Conservation (phyloP, 2,113 vertebrate genomes). For the Phrynosoma platyrhinos region DNA sequence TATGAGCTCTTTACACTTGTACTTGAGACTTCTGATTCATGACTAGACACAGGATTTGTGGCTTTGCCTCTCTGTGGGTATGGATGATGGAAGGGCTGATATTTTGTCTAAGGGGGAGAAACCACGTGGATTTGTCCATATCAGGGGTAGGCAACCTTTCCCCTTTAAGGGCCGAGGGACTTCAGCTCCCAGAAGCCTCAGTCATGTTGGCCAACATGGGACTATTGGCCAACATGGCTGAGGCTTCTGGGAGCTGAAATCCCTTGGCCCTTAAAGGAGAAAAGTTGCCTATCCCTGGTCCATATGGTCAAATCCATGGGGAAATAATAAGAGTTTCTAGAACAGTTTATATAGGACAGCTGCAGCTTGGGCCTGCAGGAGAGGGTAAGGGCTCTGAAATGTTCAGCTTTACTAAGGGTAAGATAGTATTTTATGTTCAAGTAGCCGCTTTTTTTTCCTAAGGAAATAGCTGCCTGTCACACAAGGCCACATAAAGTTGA, state of each 20-base stretch:
- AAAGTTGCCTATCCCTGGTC: too few relatives aligned
- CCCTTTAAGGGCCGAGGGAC: too few relatives aligned
- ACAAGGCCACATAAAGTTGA: not conserved
- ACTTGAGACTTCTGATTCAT: slow-evolving; percentile 18
- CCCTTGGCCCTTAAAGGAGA: too few relatives aligned
- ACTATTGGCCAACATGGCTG: too few relatives aligned
- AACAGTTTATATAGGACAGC: not conserved
- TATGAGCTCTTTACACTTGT: not conserved
- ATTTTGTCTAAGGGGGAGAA: not conserved
- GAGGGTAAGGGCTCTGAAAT: not conserved
- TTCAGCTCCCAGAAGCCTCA: too few relatives aligned
- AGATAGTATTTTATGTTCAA: not conserved
- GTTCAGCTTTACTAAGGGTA: not conserved
- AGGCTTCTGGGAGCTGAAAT: too few relatives aligned
- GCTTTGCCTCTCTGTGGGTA: not conserved
- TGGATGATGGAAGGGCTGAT: not conserved
- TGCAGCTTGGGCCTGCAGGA: not conserved
- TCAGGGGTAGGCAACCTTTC: too few relatives aligned
- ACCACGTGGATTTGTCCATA: not conserved
- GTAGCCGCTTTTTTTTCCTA: not conserved
- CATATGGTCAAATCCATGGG: too few relatives aligned
- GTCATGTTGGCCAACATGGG: too few relatives aligned
- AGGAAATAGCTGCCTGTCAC: not conserved
- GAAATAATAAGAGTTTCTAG: not conserved
- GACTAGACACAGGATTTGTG: not conserved